Percentiles rank a stretch among this genome's conserved stretches.
Evolutionary conservation across 2,888 invertebrate species (phyloP).

Genomic region (Microctonus aethiopoides): DNA sequence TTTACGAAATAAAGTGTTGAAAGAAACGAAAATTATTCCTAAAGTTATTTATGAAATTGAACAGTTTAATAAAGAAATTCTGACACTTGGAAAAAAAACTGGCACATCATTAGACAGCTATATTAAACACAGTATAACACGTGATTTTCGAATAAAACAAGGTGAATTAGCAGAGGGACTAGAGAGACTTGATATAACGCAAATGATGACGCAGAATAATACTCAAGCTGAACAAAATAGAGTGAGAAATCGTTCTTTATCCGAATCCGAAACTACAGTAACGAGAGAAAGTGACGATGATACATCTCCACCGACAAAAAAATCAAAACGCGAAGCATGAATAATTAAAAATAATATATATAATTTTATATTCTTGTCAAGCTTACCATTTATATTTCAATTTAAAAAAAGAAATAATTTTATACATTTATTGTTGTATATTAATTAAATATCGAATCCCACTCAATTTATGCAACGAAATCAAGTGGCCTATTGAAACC

Average conservation of each 20-base stretch:
- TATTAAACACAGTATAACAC: constrained; percentile 73
- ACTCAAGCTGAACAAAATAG: constrained; percentile 25
- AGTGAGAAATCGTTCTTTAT: background rate
- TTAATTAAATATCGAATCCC: no score
- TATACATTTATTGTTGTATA: no score
- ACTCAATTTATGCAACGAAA: constrained; percentile 81
- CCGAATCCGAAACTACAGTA: background rate
- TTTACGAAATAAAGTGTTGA: constrained; percentile 70
- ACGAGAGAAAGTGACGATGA: constrained; percentile 19
- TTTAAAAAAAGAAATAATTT: no score
- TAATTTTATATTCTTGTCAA: constrained; percentile 1
- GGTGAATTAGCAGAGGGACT: constrained; percentile 70
- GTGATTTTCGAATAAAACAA: constrained; percentile 74
- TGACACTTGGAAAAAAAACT: constrained; percentile 72
- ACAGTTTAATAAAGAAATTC: constrained; percentile 72
- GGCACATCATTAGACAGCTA: constrained; percentile 68
- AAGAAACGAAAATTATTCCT: constrained; percentile 75
- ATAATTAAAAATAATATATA: background rate
- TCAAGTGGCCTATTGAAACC: constrained; percentile 98
- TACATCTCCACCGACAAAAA: constrained; percentile 26
- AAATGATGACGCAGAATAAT: constrained; percentile 42
- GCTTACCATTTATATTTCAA: no score
- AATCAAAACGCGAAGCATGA: constrained; percentile 16
- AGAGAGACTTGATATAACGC: constrained; percentile 62
- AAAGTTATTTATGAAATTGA: constrained; percentile 75